Conservation (phyloP, 2,113 vertebrate species). For the Embiotoca jacksoni region DNA sequence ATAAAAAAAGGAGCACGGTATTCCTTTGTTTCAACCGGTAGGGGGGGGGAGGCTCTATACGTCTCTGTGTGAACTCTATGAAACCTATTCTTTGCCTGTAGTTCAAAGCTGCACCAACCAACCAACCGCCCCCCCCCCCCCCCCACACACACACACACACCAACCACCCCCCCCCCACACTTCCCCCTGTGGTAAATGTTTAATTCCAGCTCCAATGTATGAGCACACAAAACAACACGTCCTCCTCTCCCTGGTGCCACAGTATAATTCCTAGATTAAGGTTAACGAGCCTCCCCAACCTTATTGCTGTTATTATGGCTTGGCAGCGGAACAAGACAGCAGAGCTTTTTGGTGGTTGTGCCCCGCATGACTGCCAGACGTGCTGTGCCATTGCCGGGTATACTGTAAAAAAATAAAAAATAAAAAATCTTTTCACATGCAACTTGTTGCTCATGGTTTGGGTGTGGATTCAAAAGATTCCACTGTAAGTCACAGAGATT, state of each 20-base stretch:
- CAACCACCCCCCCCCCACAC: too few relatives aligned
- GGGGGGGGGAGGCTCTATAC: not conserved
- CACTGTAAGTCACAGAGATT: conserved; percentile 60
- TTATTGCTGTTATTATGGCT: conserved; percentile 78
- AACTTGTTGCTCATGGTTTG: conserved; percentile 57
- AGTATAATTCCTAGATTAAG: conserved; percentile 79
- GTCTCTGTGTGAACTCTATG: conserved; percentile 26
- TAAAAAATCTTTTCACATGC: conserved; percentile 54
- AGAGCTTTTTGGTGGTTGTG: conserved; percentile 66
- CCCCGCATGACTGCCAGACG: conserved; percentile 57
- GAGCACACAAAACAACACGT: conserved; percentile 58
- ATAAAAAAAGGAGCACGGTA: not conserved
- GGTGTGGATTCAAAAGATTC: conserved; percentile 73
- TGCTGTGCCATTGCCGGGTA: conserved; percentile 50
- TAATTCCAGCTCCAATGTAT: conserved; percentile 48
- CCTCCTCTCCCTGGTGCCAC: conserved; percentile 68
- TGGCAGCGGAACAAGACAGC: conserved; percentile 71
- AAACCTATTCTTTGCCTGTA: conserved; percentile 28
- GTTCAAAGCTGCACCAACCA: conserved; percentile 17
- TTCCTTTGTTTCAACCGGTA: not conserved
- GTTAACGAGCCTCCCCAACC: conserved; percentile 75
- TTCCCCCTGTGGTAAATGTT: conserved; percentile 36
- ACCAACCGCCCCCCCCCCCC: not conserved
- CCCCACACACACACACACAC: too few relatives aligned
- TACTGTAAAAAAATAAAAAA: conserved; percentile 9